Conservation (phyloP, 2,797 vertebrate genomes). For the Lepilemur ruficaudatus region DNA sequence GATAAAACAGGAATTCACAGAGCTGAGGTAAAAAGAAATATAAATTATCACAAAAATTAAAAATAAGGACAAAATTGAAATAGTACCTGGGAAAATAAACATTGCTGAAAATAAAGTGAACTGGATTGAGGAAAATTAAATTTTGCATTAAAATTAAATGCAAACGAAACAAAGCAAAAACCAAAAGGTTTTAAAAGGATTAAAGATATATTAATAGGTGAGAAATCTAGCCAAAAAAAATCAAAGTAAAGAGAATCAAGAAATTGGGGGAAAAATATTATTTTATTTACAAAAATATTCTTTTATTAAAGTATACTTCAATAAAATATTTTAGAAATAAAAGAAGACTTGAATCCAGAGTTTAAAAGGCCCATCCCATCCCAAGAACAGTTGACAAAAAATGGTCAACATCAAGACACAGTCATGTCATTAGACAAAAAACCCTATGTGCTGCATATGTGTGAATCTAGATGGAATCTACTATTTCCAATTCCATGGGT, state of each 20-base stretch:
- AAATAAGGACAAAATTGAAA: neutral
- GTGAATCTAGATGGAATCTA: neutral
- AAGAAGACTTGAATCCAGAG: neutral
- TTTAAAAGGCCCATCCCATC: neutral
- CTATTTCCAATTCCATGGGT: neutral
- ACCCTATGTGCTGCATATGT: neutral
- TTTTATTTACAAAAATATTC: no score
- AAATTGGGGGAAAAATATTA: neutral
- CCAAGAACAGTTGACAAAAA: neutral
- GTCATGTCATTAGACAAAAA: neutral
- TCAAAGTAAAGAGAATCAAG: neutral
- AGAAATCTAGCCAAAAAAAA: neutral
- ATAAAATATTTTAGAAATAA: slow-evolving; percentile 20
- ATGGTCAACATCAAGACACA: neutral
- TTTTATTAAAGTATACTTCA: neutral
- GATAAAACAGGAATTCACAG: neutral
- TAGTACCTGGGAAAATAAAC: neutral
- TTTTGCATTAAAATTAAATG: neutral
- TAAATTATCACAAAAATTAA: neutral
- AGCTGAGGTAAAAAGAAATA: neutral
- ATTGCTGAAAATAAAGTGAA: neutral
- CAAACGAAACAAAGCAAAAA: neutral
- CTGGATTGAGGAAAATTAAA: neutral
- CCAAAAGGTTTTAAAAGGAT: neutral
- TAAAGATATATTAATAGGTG: neutral